Base-by-base conservation (phyloP, 2,888 invertebrate genomes). In the Cerastis rubricosa region DNA sequence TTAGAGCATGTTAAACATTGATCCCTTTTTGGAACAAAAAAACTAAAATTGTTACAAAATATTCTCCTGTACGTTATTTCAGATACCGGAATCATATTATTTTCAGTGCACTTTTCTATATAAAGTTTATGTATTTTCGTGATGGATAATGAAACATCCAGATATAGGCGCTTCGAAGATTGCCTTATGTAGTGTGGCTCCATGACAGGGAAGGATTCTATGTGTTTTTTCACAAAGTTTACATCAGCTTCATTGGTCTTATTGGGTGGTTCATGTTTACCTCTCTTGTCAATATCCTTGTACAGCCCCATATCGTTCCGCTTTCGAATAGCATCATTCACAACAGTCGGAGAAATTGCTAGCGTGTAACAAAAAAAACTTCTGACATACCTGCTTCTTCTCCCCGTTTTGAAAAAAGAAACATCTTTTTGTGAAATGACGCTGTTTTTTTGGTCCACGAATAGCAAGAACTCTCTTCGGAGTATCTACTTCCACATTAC, bases 1-100 rank as follows among this genome's bases (percentile, higher is more conserved):
- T 75, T 81, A 70, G 72, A 65, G 74, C 80, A 74, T 47, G 43
- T 65, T 59, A 77, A 66, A 77, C 77, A 81, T 75, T 81, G 80
- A 51, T 77, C 77, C 22, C 77, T 80, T 71, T 76, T 80, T 29
- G 76, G 76, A 14, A 71, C 67, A 66, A 76, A 80, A 68, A 76
- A 80, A 29, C 79, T 67, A 19, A 76, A 76, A 71, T 80, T 71
- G 25, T 29, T 80, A 29, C 71, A 66, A 74, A 80, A 80, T 68
- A 80, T 76, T 76, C 78, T 68, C 25, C 78, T 51, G 49, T 79
- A 75, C n/a, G 78, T 79, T 68, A 79, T 74, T 49, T 79, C 71
- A 19, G 78, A 74, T 29, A 74, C 74, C 51, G 78, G 75, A 29
- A 9, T 14, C 67, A 17, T 69, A 61, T 69, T 74, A 25, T 59